Percentiles rank a stretch among this genome's conserved stretches.
Conservation (phyloP, 2,113 vertebrate genomes). For the Rousettus leschenaultii region DNA sequence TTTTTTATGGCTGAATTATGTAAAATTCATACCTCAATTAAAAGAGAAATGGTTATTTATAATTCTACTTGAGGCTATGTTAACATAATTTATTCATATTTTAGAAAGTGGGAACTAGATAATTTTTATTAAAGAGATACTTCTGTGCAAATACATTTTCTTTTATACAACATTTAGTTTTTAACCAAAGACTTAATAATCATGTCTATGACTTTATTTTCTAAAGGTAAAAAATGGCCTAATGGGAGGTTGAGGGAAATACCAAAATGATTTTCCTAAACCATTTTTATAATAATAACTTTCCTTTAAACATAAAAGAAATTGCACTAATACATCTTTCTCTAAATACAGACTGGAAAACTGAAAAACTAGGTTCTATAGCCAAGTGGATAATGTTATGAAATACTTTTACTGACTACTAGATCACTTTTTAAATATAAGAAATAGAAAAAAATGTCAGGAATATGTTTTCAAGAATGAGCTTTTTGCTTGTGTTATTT, state of each 20-base stretch:
- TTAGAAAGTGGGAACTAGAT: background rate
- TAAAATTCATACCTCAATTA: background rate
- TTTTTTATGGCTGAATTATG: slow-evolving; percentile 20
- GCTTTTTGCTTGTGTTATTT: slow-evolving; percentile 27
- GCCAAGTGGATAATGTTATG: slow-evolving; percentile 45
- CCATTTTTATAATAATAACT: slow-evolving; percentile 53
- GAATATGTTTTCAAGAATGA: slow-evolving; percentile 50
- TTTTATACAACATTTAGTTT: slow-evolving; percentile 31
- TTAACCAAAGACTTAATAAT: background rate
- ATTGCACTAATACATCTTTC: slow-evolving; percentile 27
- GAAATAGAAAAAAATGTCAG: slow-evolving; percentile 40
- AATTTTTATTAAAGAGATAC: background rate
- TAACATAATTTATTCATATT: slow-evolving; percentile 20
- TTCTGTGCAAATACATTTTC: background rate
- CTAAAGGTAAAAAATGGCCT: slow-evolving; percentile 33
- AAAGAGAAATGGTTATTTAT: background rate
- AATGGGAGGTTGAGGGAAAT: slow-evolving; percentile 42
- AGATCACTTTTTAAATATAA: slow-evolving; percentile 32
- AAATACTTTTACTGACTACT: slow-evolving; percentile 6
- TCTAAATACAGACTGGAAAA: slow-evolving; percentile 33
- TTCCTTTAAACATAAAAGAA: slow-evolving; percentile 63
- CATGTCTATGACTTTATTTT: slow-evolving; percentile 46
- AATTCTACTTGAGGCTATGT: background rate
- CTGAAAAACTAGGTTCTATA: background rate
- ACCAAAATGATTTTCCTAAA: slow-evolving; percentile 56